A percentile compares a stretch with the other conserved stretches of the same genome.
These are phyloP conservation scores for Picus viridis DNA, from an alignment of 2,797 vertebrate genomes.

Conservation along the genomic window DNA sequence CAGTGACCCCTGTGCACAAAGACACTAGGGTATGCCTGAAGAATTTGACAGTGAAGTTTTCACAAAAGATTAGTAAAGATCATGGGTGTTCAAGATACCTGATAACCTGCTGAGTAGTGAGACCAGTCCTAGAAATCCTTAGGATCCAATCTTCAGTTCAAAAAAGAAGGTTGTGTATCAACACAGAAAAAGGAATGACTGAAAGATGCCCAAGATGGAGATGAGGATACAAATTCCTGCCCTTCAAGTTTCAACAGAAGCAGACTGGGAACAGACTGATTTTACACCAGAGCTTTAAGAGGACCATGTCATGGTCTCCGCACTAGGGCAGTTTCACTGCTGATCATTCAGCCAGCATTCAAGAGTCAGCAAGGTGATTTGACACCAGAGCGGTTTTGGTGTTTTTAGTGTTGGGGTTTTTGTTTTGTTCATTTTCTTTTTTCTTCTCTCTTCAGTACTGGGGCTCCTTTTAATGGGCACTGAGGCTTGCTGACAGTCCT, in stretches of 20 bases:
- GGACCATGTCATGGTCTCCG: background rate
- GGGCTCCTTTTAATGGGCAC: background rate
- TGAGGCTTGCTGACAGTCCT: conserved; percentile 25
- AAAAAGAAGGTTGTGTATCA: background rate
- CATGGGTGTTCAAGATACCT: conserved; percentile 26
- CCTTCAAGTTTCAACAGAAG: background rate
- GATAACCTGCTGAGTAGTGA: background rate
- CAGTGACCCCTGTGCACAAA: background rate
- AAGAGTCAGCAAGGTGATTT: background rate
- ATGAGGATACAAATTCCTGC: background rate
- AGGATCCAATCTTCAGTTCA: conserved; percentile 1
- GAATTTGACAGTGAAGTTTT: background rate
- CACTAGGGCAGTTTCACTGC: background rate
- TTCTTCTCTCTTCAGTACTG: conserved; percentile 3
- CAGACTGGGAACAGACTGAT: background rate
- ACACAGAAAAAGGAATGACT: background rate
- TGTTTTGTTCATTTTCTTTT: background rate
- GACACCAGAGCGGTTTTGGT: background rate
- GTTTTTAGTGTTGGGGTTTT: background rate
- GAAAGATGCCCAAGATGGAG: background rate
- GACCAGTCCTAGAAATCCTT: conserved; percentile 46
- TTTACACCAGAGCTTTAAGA: background rate
- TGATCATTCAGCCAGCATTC: background rate
- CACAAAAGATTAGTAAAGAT: conserved; percentile 7
- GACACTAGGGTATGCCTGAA: background rate